Percentiles rank a stretch among this genome's conserved stretches.
phyloP scores from a whole-genome alignment of 2,797 vertebrate genomes.

The Anabacerthia variegaticeps region DNA sequence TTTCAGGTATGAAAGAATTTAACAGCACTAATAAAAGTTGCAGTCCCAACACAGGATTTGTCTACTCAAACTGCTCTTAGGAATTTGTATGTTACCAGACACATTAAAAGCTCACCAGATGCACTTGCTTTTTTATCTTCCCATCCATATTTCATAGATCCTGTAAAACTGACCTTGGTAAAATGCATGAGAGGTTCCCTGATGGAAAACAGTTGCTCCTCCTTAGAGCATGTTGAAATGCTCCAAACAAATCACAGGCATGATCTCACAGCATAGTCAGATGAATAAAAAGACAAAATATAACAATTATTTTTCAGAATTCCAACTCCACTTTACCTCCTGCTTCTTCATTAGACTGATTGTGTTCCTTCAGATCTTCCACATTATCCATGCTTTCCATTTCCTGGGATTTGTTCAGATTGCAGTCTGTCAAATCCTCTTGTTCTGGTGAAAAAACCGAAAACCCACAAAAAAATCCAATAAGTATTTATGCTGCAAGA shows the following conservation, averaged over 20 bases:
- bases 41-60: neutral
- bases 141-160: neutral
- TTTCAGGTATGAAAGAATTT: neutral
- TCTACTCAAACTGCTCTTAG: neutral
- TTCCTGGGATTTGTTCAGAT: constrained; percentile 70
- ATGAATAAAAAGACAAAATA: neutral
- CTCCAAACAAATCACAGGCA: neutral
- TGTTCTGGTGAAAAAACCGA: constrained; percentile 61
- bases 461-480: neutral
- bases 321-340: constrained; percentile 67
- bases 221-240: neutral
- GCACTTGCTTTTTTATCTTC: neutral
- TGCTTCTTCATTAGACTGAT: constrained; percentile 57
- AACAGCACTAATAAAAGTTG: neutral
- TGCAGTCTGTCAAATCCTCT: constrained; percentile 67
- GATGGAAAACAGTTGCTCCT: neutral
- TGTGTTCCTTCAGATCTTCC: constrained; percentile 68
- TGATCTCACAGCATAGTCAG: neutral
- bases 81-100: neutral
- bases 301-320: neutral
- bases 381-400: constrained; percentile 59
- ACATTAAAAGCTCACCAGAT: neutral
- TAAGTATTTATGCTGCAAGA: neutral
- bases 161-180: neutral
- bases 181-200: neutral